Evolutionary conservation across 2,888 invertebrate species (phyloP), one percentile per base, ranked within the genome.

Genomic region (Oithona nana): DNA sequence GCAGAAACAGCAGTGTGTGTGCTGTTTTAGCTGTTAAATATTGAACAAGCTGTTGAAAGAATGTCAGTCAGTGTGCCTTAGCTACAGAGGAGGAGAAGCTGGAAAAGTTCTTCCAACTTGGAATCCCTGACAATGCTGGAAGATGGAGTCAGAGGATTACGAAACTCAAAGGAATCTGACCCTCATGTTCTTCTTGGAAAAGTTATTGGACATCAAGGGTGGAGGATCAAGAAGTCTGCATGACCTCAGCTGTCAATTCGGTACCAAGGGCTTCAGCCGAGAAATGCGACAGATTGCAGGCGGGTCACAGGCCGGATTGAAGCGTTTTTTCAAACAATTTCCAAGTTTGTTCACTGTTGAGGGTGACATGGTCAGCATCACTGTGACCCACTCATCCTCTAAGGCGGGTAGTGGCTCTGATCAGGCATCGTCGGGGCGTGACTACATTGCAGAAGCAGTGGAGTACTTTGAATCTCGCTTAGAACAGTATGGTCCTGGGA

Each of bases 171-270:
- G 89, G 73, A 93, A 94, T 75, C 85, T 88, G 83, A 94, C 94
- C 70, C 79, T 98, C 72, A 81, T 98, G 72, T 98, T 98, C 79
- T 98, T 98, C 77, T 84, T 97, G 74, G 98, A 98, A 78, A 86
- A 94, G 71, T 80, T 98, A 69, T 83, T 98, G 81, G 94, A 95
- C n/a, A 29, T 50, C n/a, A 59, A 59, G 49, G 28, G 28, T 16
- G 54, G 54, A 16, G 87, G 89, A 69, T 88, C 93, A 67, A 81
- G 95, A 73, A 92, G 93, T 68, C 80, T 97, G 71, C 94, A 94
- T 76, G 97, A 98, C 78, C 80, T 98, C 69, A 93, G 93, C 73
- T 97, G 97, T 75, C 94, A 97, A 76, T 98, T 98, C 76, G 97
- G 97, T 71, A 94, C 95, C 68, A 93, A 94, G 75, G 95, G 92